Base-by-base conservation (phyloP, 2,797 vertebrate genomes). In the Denticeps clupeoides region DNA sequence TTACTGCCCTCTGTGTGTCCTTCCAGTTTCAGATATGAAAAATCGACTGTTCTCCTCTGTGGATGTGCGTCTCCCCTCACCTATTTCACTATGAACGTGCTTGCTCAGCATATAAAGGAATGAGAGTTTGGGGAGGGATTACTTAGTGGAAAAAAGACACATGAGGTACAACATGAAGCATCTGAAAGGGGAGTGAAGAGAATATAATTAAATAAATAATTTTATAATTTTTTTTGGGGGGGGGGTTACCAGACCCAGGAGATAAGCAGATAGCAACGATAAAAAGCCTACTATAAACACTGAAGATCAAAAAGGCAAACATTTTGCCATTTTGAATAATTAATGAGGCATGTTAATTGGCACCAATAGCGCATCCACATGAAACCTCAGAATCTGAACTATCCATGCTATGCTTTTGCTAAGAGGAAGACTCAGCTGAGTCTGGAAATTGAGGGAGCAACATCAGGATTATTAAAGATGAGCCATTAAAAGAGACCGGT, bases 1-100 rank as follows among this genome's bases (percentile, higher is more conserved):
- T 54, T 55, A 45, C 62, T 74, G 68, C 71, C 78, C 75, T 78
- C 67, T 77, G 62, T 58, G 66, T 76, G 65, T 69, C 72, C 74
- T 78, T 79, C 70, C 70, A 78, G 67, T 71, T 74, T 67, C 61
- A 66, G 67, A 73, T 80, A 79, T 74, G 67, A 81, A 76, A 78
- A 81, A 82, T 78, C 73, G 80, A 81, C 76, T 74, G 70, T 64
- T 75, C 65, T 78, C 67, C 65, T 75, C 57, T 68, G 64, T 59
- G 64, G 59, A 66, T 56, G 51, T 52, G 62, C 59, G 61, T 56
- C 63, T 57, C 60, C 60, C 50, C 53, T 35, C 63, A 65, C 70
- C 65, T 58, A 41, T 62, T 72, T 62, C 33, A 51, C 67, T 60
- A 66, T 68, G 68, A 79, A 77, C 83, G 67, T 81, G 82, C 80